A percentile compares a stretch with the other conserved stretches of the same genome.
Evolutionary conservation across 2,797 vertebrate genomes (phyloP).

Genomic region (Apodemus agrarius): DNA sequence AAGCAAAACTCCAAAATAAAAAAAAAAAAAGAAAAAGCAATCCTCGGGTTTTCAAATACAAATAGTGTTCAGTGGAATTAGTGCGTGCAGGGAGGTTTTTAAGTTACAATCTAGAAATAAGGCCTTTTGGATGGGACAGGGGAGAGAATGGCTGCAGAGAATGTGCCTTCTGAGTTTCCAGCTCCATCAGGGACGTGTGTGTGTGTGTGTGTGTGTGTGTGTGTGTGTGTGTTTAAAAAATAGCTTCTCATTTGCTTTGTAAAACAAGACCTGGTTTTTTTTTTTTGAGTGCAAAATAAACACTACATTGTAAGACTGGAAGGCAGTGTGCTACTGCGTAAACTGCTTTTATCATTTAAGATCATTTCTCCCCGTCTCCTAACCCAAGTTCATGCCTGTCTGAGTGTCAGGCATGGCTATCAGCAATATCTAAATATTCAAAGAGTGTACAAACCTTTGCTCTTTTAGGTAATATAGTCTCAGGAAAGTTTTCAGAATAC

Average conservation of each 20-base stretch:
- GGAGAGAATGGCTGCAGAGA: background rate
- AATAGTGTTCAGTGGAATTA: background rate
- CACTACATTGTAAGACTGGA: background rate
- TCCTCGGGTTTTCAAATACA: background rate
- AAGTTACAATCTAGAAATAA: background rate
- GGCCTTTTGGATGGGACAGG: background rate
- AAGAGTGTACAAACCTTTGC: background rate
- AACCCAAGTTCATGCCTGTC: background rate
- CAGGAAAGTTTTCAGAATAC: background rate
- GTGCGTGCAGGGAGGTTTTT: background rate
- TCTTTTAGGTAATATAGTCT: background rate
- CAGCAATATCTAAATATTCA: background rate
- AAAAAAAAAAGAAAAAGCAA: background rate
- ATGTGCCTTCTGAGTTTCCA: accelerated
- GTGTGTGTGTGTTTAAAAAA: background rate
- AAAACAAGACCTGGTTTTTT: background rate
- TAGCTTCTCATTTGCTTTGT: background rate
- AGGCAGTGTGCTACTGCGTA: background rate
- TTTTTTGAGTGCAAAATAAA: constrained; percentile 24
- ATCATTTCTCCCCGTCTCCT: background rate
- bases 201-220: background rate
- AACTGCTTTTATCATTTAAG: background rate
- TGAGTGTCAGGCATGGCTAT: background rate
- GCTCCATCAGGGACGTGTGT: background rate
- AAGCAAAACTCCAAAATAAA: background rate